Percentiles rank a stretch among this genome's conserved stretches.
These are phyloP conservation scores for Synanthedon andrenaeformis DNA, from an alignment of 2,888 invertebrate genomes.

Conservation along the genomic window DNA sequence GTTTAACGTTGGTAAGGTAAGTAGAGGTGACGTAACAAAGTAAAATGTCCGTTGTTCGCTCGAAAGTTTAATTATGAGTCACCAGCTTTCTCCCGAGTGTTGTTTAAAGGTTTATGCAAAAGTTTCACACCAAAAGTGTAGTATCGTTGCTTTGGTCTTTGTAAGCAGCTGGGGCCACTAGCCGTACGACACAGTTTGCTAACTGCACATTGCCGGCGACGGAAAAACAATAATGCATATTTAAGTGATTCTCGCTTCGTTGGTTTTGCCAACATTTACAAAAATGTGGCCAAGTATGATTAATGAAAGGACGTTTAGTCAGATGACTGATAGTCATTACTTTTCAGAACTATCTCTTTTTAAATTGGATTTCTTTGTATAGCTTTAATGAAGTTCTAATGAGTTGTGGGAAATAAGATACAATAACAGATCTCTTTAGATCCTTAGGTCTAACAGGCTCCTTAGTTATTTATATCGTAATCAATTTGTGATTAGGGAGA, in stretches of 20 bases:
- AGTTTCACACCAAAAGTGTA: slow-evolving; percentile 23
- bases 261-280: background rate
- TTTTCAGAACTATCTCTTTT: too few relatives aligned
- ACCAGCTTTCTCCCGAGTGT: background rate
- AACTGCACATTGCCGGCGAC: background rate
- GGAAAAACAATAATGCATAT: background rate
- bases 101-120: slow-evolving; percentile 26
- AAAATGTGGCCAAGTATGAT: too few relatives aligned
- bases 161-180: slow-evolving; percentile 26
- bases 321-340: too few relatives aligned
- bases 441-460: too few relatives aligned
- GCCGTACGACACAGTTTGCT: slow-evolving; percentile 13
- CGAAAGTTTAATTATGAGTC: background rate
- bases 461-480: too few relatives aligned
- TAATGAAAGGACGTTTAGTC: too few relatives aligned
- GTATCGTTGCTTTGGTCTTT: slow-evolving; percentile 29
- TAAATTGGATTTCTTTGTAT: too few relatives aligned
- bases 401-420: too few relatives aligned
- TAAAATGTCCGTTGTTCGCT: background rate
- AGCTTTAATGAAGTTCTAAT: too few relatives aligned
- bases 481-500: too few relatives aligned
- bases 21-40: background rate
- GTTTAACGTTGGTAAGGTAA: background rate
- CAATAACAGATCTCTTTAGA: too few relatives aligned
- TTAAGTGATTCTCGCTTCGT: background rate